Evolutionary conservation across 2,113 vertebrate genomes (phyloP), one percentile per base, ranked within the genome.

Genomic region (Condylura cristata): DNA sequence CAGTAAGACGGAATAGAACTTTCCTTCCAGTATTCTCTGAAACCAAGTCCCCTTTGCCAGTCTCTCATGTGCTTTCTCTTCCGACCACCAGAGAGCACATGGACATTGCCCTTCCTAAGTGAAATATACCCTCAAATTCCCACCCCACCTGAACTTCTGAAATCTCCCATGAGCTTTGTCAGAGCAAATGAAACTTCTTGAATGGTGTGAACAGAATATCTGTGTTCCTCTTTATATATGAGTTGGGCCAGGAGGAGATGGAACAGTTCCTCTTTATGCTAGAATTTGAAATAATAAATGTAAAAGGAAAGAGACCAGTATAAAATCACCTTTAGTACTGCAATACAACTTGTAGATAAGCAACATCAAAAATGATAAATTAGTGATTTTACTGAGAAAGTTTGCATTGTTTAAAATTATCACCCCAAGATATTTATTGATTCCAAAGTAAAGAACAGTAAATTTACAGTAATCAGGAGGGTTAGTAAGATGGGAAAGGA

Each of bases 1-100:
- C 17, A n/a, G 22, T 26, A 30, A 72, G 56, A 26, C 39, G 2
- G 0, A 12, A 74, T 14, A 81, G 44, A 37, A 56, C 46, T 44
- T 17, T 32, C 3, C 22, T 39, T 34, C 39, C n/a, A 28, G 68
- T 12, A 71, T 39, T 7, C 14, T 2, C 41, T 66, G 41, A 65
- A 87, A 63, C 56, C 65, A 60, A 89, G 37, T 28, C 44, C 41
- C 0, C 0, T 24, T 2, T 4, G 5, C 34, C 34, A 76, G 10
- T 32, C n/a, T 61, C 58, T 51, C 68, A 13, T 18, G 44, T 46
- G 61, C 48, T 72, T 72, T 91, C 41, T 37, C 37, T 53, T 90
- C 68, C 68, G 60, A 91, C 46, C 78, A 68, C 91, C 70, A 70
- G 70, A 61, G 48, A 92, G 89, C 91, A 75, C 80, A 74, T 5